Evolutionary conservation across 2,888 invertebrate species (phyloP), one percentile per base, ranked within the genome.

Genomic region (Campoplex capitator): DNA sequence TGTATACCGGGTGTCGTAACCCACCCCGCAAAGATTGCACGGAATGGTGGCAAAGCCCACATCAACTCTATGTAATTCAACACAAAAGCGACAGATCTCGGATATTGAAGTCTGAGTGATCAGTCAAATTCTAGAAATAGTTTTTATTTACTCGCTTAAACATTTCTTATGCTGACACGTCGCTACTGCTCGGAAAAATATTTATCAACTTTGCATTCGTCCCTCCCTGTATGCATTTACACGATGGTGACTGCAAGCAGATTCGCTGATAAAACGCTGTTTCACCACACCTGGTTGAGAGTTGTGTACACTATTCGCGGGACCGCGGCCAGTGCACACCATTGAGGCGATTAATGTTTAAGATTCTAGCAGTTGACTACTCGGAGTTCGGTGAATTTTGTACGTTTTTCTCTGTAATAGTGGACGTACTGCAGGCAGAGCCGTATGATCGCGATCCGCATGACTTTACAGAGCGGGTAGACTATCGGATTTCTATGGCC

Each of bases 211-310:
- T 83, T 80, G 71, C 65, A 62, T 75, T 79, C 83, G 83, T 54
- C n/a, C 62, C 75, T 83, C 77, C 79, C 78, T 75, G 54, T 84
- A 85, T 84, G 79, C 45, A 45, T 45, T 16, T 48, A 18, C 51
- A 38, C 38, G 74, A 77, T 73, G 86, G 79, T 71, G 75, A 87
- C 71, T 32, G 35, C 23, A 32, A 42, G 79, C 77, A 89, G 89
- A 89, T 89, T 88, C 62, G 70, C 83, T 76, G 89, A 89, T 89
- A 89, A 89, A 87, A 89, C 87, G 82, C 84, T 83, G 71, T 88
- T 88, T 77, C 86, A 87, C 88, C 87, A 89, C 89, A 89, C 88
- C 89, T 89, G 89, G 88, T 84, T 82, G 86, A 76, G 84, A 76
- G 79, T 78, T 74, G 74, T 80, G 67, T 77, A 35, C 73, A 82